phyloP scores from a whole-genome alignment of 35 echinoderm and acorn worm species.

The Hemicentrotus pulcherrimus region DNA sequence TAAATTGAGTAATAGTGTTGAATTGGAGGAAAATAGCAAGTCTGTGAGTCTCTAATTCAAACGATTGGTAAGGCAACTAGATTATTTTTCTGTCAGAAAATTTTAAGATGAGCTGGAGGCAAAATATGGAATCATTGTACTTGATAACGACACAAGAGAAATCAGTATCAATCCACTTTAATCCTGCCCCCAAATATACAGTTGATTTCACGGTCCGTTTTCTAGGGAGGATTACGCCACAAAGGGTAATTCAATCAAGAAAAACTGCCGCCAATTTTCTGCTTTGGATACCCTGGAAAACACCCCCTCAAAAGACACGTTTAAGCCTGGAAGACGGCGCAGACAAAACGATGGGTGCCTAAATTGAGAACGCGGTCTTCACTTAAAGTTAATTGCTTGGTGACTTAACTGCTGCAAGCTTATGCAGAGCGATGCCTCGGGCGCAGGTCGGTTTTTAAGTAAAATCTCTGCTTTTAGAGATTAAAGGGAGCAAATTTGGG shows the following conservation, averaged over 20 bases:
- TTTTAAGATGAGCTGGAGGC: not conserved
- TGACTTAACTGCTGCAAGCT: constrained; percentile 16
- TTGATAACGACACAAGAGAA: not conserved
- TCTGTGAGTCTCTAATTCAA: not conserved
- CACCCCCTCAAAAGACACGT: not conserved
- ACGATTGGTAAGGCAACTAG: not conserved
- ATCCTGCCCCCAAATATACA: not conserved
- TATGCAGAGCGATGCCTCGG: not conserved
- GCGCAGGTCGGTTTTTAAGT: not conserved
- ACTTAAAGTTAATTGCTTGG: not conserved
- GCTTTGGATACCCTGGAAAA: not conserved
- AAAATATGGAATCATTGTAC: not conserved
- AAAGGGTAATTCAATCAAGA: not conserved
- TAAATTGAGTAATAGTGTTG: not conserved
- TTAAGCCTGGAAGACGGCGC: not conserved
- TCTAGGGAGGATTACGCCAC: not conserved
- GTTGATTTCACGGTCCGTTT: not conserved
- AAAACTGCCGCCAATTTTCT: not conserved
- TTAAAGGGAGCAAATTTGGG: not conserved
- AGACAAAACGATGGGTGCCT: not conserved
- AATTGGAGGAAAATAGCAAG: not conserved
- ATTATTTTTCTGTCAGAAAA: not conserved
- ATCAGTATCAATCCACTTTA: constrained; percentile 3
- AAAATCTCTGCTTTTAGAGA: not conserved
- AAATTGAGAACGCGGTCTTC: constrained; percentile 17